phyloP scores from a whole-genome alignment of 1,140 invertebrate species.

The Atta cephalotes region DNA sequence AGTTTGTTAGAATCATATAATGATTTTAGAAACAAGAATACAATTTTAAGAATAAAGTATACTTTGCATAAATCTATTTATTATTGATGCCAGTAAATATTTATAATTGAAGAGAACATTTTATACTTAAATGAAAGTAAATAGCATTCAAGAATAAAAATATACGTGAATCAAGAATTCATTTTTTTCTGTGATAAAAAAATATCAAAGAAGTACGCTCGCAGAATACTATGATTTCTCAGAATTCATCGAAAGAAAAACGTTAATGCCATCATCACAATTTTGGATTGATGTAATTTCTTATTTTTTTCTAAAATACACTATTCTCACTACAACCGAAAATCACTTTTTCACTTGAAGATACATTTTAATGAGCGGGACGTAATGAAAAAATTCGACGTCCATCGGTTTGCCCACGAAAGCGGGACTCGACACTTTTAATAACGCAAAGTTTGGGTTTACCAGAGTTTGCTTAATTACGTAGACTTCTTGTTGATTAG shows the following conservation, averaged over 20 bases:
- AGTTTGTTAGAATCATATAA: too few relatives aligned
- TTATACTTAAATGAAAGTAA: too few relatives aligned
- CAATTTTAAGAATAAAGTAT: too few relatives aligned
- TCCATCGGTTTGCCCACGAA: conserved; percentile 39
- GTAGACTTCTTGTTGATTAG: conserved; percentile 70
- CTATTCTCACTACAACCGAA: not conserved
- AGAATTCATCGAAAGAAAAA: not conserved
- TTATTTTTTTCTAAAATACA: conserved; percentile 13
- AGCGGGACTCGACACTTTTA: conserved; percentile 57
- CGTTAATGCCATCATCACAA: not conserved
- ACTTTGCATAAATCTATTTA: too few relatives aligned
- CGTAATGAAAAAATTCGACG: conserved; percentile 53
- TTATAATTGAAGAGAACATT: too few relatives aligned
- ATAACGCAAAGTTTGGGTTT: conserved; percentile 73
- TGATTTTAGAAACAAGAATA: too few relatives aligned
- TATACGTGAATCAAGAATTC: too few relatives aligned
- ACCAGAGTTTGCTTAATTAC: conserved; percentile 72
- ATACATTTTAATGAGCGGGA: conserved; percentile 53
- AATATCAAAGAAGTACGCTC: not conserved
- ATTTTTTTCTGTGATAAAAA: not conserved
- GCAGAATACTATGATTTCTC: not conserved
- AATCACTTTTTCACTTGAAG: conserved; percentile 29
- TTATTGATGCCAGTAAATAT: too few relatives aligned
- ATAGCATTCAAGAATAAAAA: too few relatives aligned
- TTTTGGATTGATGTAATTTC: conserved; percentile 36